Percentiles rank a stretch among this genome's conserved stretches.
Evolutionary conservation across 2,888 invertebrate species (phyloP).

Genomic region (Lepidochrysops patricia): DNA sequence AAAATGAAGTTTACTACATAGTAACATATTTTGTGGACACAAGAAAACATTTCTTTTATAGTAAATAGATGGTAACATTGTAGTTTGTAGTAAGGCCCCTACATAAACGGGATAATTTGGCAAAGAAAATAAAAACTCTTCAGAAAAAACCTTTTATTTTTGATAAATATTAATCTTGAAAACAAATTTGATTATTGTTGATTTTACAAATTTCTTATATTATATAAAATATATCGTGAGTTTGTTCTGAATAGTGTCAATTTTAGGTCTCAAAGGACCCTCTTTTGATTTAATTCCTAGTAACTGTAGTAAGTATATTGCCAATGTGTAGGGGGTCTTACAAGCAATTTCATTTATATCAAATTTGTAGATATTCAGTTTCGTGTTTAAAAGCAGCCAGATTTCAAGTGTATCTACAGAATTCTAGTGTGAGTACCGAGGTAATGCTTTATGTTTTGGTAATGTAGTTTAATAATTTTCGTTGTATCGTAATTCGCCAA

Average conservation of each 20-base stretch:
- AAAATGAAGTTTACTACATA: background rate
- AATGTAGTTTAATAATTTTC: background rate
- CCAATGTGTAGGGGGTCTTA: conserved; percentile 1
- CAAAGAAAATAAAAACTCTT: background rate
- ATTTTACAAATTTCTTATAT: background rate
- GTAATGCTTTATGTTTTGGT: background rate
- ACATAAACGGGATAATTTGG: background rate
- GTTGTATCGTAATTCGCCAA: background rate
- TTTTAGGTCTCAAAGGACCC: background rate
- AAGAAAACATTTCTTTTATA: background rate
- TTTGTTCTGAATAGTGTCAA: background rate
- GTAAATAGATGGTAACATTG: background rate
- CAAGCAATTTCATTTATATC: background rate
- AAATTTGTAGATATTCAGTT: background rate
- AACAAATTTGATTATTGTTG: background rate
- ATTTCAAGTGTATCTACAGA: background rate
- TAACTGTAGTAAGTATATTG: too few species aligned
- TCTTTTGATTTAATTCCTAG: background rate
- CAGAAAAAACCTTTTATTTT: conserved; percentile 10
- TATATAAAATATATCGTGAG: background rate
- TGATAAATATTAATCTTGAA: conserved; percentile 6
- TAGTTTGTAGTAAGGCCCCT: background rate
- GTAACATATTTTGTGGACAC: background rate
- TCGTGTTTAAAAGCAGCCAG: too few species aligned
- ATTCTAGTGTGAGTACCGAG: background rate